These are phyloP conservation scores for Gallinago paraguaiae DNA, from an alignment of 2,113 vertebrate species.

Conservation along the genomic window DNA sequence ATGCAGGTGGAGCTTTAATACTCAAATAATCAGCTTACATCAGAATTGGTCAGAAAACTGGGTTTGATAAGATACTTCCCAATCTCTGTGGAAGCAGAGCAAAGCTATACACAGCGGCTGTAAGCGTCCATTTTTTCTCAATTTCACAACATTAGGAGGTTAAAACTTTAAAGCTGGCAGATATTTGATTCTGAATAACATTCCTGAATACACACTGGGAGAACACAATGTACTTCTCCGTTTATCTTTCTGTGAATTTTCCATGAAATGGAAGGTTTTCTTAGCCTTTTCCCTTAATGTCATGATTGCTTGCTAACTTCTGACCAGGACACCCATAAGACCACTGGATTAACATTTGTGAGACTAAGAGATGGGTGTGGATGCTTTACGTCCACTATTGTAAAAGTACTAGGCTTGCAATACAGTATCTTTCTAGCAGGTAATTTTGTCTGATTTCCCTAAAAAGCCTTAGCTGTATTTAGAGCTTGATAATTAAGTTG, in stretches of 20 bases:
- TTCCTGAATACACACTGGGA: not conserved
- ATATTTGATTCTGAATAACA: not conserved
- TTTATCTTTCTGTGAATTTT: not conserved
- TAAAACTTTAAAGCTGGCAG: not conserved
- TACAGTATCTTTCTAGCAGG: not conserved
- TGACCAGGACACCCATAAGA: not conserved
- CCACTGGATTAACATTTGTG: not conserved
- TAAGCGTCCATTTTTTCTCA: not conserved
- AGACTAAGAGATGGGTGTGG: not conserved
- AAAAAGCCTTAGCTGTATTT: constrained; percentile 12
- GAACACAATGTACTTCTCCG: not conserved
- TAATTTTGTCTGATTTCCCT: not conserved
- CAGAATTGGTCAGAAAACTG: not conserved
- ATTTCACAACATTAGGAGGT: not conserved
- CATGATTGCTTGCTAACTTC: not conserved
- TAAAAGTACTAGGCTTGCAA: not conserved
- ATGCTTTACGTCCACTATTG: not conserved
- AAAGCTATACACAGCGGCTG: not conserved
- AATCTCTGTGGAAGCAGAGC: not conserved
- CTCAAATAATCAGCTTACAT: not conserved
- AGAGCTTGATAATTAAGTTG: constrained; percentile 10
- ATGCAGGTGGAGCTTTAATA: not conserved
- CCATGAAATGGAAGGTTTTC: not conserved
- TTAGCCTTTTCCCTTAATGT: not conserved
- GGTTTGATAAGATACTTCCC: not conserved